These are phyloP conservation scores for Pelodiscus sinensis DNA, from an alignment of 2,113 vertebrate genomes.

Conservation along the genomic window DNA sequence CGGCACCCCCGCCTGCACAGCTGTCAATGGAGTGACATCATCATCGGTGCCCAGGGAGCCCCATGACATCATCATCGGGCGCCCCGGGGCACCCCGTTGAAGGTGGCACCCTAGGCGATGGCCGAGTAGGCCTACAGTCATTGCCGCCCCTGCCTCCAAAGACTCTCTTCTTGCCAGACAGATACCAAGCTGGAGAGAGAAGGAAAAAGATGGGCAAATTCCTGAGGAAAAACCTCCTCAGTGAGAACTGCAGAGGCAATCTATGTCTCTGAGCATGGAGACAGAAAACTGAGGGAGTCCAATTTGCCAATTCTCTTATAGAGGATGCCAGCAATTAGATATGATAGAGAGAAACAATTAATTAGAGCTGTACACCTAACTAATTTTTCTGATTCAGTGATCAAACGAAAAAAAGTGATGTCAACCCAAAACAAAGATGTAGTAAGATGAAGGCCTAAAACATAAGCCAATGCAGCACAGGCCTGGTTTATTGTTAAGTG, in stretches of 20 bases:
- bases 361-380: neutral
- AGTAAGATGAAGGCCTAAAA: no score
- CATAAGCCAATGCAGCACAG: no score
- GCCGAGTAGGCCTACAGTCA: no score
- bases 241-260: neutral
- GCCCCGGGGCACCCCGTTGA: no score
- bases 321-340: neutral
- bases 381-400: neutral
- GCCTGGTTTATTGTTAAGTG: no score
- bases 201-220: neutral
- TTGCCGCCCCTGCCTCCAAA: neutral
- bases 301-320: neutral
- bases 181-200: neutral
- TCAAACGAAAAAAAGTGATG: neutral
- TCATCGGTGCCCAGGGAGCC: no score
- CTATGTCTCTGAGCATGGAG: neutral
- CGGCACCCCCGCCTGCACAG: no score
- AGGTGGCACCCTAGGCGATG: no score
- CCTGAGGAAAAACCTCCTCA: neutral
- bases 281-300: neutral
- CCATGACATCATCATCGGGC: no score
- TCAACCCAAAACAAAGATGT: neutral
- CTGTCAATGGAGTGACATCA: no score
- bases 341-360: neutral
- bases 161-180: neutral